Evolutionary conservation across 2,113 vertebrate genomes (phyloP).

Genomic region (Prunella fulvescens): DNA sequence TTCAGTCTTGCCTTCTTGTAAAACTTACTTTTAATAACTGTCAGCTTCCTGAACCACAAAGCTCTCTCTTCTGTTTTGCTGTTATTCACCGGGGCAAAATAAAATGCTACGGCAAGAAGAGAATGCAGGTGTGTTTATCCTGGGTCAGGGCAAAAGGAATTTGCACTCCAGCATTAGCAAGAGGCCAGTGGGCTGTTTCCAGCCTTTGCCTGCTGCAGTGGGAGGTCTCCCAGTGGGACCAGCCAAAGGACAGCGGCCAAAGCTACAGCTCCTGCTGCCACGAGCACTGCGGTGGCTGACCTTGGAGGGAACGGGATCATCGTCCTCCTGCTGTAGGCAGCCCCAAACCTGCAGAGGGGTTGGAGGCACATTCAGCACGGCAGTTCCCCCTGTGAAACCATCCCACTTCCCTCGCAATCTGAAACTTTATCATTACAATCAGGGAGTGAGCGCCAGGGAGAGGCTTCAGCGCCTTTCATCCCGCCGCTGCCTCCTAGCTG

Average conservation of each 20-base stretch:
- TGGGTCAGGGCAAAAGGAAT: constrained; percentile 6
- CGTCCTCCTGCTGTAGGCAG: background rate
- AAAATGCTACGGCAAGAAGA: background rate
- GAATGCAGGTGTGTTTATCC: constrained; percentile 25
- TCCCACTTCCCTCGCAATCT: rapidly evolving
- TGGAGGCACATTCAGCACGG: background rate
- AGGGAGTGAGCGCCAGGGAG: background rate
- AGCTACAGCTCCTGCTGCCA: background rate
- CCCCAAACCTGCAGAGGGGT: background rate
- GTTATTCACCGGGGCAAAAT: background rate
- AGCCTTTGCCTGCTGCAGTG: background rate
- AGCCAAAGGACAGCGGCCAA: background rate
- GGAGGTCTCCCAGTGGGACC: background rate
- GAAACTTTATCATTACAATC: background rate
- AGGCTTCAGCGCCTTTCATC: background rate
- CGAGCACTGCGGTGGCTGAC: rapidly evolving
- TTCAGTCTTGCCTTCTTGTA: background rate
- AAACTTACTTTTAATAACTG: constrained; percentile 60
- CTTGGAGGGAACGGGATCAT: background rate
- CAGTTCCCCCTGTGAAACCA: background rate
- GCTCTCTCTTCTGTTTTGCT: constrained; percentile 17
- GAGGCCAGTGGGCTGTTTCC: background rate
- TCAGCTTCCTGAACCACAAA: constrained; percentile 43
- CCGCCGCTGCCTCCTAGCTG: rapidly evolving
- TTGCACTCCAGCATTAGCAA: background rate